Percentiles rank a stretch among this genome's conserved stretches.
These are phyloP conservation scores for Columba livia DNA, from an alignment of 2,113 vertebrate species.

Conservation along the genomic window DNA sequence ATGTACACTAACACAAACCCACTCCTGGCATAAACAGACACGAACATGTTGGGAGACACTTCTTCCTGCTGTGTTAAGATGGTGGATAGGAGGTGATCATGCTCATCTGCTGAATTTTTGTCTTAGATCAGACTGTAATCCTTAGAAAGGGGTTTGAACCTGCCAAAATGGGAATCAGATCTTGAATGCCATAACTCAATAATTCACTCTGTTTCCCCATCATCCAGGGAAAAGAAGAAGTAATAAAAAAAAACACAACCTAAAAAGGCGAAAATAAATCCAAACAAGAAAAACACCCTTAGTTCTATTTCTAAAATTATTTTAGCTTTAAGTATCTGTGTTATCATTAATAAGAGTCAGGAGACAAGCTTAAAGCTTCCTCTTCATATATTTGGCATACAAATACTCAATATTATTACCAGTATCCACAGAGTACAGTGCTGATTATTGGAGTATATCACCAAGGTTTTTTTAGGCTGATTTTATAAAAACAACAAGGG, in stretches of 20 bases:
- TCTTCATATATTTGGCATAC: background rate
- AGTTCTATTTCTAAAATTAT: background rate
- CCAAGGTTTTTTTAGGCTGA: background rate
- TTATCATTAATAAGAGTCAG: background rate
- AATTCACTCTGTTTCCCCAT: background rate
- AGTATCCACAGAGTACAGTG: background rate
- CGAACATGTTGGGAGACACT: background rate
- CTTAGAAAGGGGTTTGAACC: background rate
- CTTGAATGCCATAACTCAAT: background rate
- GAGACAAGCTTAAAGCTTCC: background rate
- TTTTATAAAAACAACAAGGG: background rate
- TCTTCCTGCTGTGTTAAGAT: background rate
- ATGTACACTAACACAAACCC: background rate
- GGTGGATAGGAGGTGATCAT: background rate
- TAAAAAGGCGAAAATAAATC: background rate
- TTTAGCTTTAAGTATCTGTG: background rate
- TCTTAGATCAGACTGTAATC: background rate
- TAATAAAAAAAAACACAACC: background rate
- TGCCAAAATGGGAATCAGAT: background rate
- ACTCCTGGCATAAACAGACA: background rate
- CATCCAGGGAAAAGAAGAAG: background rate
- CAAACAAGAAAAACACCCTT: background rate
- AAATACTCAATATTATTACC: background rate
- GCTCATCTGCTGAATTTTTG: background rate
- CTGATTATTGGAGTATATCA: background rate